These are phyloP conservation scores for Cryptosula pallasiana DNA, from an alignment of 2,888 invertebrate genomes.

Conservation along the genomic window DNA sequence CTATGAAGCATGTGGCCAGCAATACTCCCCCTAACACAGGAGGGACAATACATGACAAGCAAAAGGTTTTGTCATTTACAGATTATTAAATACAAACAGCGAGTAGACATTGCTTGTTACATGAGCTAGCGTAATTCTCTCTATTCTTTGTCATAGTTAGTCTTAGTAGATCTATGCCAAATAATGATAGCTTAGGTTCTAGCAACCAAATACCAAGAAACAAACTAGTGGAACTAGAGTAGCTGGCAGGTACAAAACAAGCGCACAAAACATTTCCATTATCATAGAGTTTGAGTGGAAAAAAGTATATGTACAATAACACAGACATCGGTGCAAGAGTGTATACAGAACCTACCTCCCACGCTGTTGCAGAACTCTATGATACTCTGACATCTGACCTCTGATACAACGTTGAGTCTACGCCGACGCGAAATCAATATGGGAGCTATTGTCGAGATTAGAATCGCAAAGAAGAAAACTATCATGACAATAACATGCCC, in stretches of 20 bases:
- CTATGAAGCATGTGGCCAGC: constrained; percentile 48
- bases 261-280: no score
- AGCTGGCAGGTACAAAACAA: no score
- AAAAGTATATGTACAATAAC: background rate
- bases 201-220: no score
- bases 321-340: background rate
- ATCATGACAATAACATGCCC: background rate
- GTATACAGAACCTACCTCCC: constrained; percentile 2
- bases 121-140: no score
- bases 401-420: background rate
- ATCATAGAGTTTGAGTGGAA: no score
- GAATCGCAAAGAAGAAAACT: background rate
- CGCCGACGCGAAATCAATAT: background rate
- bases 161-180: no score
- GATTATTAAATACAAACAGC: no score
- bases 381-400: background rate
- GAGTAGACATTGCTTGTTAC: no score
- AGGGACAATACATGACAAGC: background rate
- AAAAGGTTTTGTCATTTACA: no score
- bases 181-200: no score
- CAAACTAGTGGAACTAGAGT: no score
- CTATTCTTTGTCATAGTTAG: no score
- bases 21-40: constrained; percentile 45
- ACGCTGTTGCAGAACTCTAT: constrained; percentile 12
- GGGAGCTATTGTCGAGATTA: background rate